Percentiles rank a stretch among this genome's conserved stretches.
Evolutionary conservation across 1,140 invertebrate genomes (phyloP).

Genomic region (Ostrea edulis): DNA sequence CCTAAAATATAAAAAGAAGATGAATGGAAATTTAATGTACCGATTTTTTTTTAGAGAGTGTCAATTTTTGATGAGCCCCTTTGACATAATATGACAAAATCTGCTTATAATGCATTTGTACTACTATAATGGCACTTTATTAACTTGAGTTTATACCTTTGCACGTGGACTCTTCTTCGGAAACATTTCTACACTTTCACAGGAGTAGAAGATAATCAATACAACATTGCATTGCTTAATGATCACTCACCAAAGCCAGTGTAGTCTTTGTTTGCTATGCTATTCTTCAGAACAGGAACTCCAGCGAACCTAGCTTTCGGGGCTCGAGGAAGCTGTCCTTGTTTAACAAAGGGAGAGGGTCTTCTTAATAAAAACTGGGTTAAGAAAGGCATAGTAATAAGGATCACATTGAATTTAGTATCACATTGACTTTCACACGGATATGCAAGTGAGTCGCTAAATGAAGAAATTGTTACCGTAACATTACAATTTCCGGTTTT

Average conservation of each 20-base stretch:
- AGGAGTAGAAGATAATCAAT: no score
- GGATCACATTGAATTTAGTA: not conserved
- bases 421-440: not conserved
- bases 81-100: no score
- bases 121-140: no score
- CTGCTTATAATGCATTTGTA: no score
- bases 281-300: not conserved
- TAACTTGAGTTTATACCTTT: no score
- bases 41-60: no score
- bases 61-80: no score
- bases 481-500: not conserved
- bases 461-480: not conserved
- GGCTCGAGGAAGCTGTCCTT: slow-evolving; percentile 6
- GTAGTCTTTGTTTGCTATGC: not conserved
- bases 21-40: no score
- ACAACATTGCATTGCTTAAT: no score
- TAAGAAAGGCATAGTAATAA: not conserved
- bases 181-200: no score
- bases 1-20: no score
- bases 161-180: no score
- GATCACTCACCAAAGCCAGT: slow-evolving; percentile 2
- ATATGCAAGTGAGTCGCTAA: not conserved
- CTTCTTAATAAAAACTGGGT: not conserved
- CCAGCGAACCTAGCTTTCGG: slow-evolving; percentile 7
- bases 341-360: not conserved